A percentile compares a stretch with the other conserved stretches of the same genome.
Conservation (phyloP, 23 tunicate species). For the Ciona savignyi region DNA sequence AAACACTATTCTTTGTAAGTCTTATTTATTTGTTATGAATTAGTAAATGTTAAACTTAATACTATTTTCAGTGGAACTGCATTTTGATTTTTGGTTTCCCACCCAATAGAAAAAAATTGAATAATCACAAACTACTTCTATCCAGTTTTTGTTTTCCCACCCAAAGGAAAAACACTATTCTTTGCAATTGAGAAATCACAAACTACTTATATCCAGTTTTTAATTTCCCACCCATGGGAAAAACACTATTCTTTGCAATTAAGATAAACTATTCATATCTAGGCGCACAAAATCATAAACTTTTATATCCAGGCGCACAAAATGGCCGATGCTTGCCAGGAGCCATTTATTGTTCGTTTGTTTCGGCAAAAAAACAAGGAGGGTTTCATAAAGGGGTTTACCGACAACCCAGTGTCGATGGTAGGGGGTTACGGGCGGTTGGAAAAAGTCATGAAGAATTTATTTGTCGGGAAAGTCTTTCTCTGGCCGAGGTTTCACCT, state of each 20-base stretch:
- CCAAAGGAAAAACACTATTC: no score
- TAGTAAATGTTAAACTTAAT: no score
- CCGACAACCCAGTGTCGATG: conserved; percentile 64
- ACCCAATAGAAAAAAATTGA: no score
- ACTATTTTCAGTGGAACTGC: no score
- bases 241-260: no score
- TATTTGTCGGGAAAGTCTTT: conserved; percentile 85
- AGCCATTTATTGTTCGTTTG: conserved; percentile 70
- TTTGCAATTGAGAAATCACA: no score
- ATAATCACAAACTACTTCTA: conserved; percentile 1
- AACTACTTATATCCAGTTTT: no score
- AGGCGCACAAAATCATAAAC: conserved; percentile 87
- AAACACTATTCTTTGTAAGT: no score
- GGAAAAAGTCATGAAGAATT: conserved; percentile 76
- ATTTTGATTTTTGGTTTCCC: no score
- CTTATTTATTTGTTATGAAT: no score
- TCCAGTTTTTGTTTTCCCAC: no score
- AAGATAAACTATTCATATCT: not conserved
- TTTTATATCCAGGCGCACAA: conserved; percentile 75
- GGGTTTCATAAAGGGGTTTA: conserved; percentile 75
- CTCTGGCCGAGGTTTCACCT: conserved; percentile 88
- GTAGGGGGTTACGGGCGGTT: conserved; percentile 36
- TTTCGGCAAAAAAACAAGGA: conserved; percentile 75
- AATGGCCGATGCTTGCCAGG: conserved; percentile 75
- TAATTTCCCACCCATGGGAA: no score